Base-by-base conservation (phyloP, 1,140 invertebrate species). In the Hermatobates lingyangjiaoensis region DNA sequence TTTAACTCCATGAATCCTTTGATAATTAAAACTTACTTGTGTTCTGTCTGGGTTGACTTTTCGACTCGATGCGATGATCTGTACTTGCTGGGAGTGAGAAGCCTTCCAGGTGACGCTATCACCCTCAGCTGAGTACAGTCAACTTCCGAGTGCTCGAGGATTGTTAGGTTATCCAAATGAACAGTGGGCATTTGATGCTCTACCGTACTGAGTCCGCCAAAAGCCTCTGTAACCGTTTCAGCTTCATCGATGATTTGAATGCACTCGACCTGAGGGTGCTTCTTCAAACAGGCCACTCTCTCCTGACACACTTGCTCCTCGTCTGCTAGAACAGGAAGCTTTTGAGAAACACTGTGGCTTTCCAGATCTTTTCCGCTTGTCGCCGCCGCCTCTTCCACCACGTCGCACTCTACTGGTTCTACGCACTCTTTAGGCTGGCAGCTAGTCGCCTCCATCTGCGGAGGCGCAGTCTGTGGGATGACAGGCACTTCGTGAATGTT, bases 11-110 rank as follows among this genome's bases (percentile, higher is more conserved):
- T n/a, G n/a, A n/a, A n/a, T n/a, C n/a, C n/a, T n/a, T n/a, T n/a
- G n/a, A n/a, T n/a, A n/a, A n/a, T n/a, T n/a, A n/a, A n/a, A n/a
- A n/a, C n/a, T n/a, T n/a, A n/a, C n/a, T n/a, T n/a, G n/a, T n/a
- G n/a, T n/a, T 80, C 78, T 5, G 80, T 83, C 64, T 83, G 80
- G 12, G 80, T 82, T 30, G 69, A 71, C 38, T 71, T 78, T 61
- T 81, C 77, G 49, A 30, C 15, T 39, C 23, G 1, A 24, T 20
- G 18, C 26, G 48, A 24, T 3, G 51, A 45, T 45, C 59, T 38
- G 27, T 55, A 58, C 30, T 53, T 56, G 34, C 50, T 58, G 0
- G 59, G 59, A 0, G 58, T 61, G 18, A 61, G 55, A 1, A 61
- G 40, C 20, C 58, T 51, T 2, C 50, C 54, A 12, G 56, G 59